phyloP scores from a whole-genome alignment of 1,140 invertebrate species.

The Proales similis region DNA sequence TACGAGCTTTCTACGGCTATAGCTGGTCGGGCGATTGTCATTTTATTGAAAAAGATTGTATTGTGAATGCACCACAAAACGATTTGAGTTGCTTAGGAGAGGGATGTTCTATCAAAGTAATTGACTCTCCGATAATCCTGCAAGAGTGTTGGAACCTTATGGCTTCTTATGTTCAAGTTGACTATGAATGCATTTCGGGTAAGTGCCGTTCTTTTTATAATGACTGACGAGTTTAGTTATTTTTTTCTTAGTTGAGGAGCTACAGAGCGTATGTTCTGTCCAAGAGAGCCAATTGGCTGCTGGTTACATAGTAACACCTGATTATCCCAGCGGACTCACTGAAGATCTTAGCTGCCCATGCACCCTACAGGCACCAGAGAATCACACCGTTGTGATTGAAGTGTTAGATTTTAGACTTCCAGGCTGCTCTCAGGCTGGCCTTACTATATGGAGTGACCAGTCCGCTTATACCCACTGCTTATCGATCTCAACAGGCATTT shows the following conservation, averaged over 20 bases:
- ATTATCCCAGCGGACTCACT: constrained; percentile 2
- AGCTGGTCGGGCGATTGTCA: constrained; percentile 33
- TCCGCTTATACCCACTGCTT: constrained; percentile 21
- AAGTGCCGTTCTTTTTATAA: not conserved
- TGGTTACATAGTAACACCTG: constrained; percentile 25
- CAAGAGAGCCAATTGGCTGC: constrained; percentile 9
- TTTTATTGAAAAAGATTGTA: constrained; percentile 37
- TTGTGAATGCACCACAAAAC: constrained; percentile 26
- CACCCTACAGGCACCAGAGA: not conserved
- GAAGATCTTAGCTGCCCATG: constrained; percentile 32
- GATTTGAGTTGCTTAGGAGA: constrained; percentile 22
- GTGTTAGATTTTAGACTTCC: constrained; percentile 26
- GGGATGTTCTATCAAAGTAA: constrained; percentile 14
- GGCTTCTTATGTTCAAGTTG: constrained; percentile 29
- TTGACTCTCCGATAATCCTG: constrained; percentile 33
- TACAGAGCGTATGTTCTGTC: constrained; percentile 21
- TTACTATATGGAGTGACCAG: constrained; percentile 24
- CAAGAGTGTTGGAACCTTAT: constrained; percentile 37
- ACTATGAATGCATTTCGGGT: constrained; percentile 35
- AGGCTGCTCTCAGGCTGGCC: constrained; percentile 20
- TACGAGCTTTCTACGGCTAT: constrained; percentile 25
- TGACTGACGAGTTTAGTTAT: not conserved
- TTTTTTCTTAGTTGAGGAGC: not conserved
- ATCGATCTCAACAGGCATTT: not conserved
- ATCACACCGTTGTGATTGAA: not conserved